Percentiles rank a stretch among this genome's conserved stretches.
phyloP scores from a whole-genome alignment of 2,888 invertebrate species.

The Nudaria mundana region DNA sequence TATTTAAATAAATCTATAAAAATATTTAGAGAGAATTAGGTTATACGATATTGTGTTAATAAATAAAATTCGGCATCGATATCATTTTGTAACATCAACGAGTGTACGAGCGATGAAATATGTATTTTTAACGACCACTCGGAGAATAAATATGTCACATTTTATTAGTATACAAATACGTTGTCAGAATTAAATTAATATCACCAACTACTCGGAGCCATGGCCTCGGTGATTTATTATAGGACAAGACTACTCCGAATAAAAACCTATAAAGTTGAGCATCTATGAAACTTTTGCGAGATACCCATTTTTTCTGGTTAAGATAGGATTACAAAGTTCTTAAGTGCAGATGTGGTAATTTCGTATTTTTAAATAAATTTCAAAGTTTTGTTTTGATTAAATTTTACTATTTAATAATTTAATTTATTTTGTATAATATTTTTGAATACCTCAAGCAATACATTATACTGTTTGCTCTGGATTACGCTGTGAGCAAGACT shows the following conservation, averaged over 20 bases:
- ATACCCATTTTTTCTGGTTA: constrained; percentile 23
- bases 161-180: constrained; percentile 18
- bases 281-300: constrained; percentile 47
- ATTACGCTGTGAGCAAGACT: constrained; percentile 21
- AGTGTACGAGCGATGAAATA: constrained; percentile 24
- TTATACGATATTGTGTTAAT: too few relatives aligned
- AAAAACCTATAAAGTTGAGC: constrained; percentile 29
- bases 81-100: constrained; percentile 6
- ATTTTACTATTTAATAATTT: too few relatives aligned
- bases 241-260: constrained; percentile 36
- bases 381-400: too few relatives aligned
- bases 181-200: too few relatives aligned
- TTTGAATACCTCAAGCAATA: too few relatives aligned
- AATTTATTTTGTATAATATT: too few relatives aligned
- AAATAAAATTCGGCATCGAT: constrained; percentile 9
- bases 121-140: constrained; percentile 30
- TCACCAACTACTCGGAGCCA: too few relatives aligned
- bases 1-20: too few relatives aligned
- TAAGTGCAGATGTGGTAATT: constrained; percentile 16
- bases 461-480: too few relatives aligned
- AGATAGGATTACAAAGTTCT: constrained; percentile 20
- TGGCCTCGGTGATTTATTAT: constrained; percentile 57
- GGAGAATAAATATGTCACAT: constrained; percentile 13
- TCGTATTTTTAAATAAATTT: constrained; percentile 21
- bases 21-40: too few relatives aligned